These are phyloP conservation scores for Pegoplata infirma DNA, from an alignment of 2,888 invertebrate genomes.

Conservation along the genomic window DNA sequence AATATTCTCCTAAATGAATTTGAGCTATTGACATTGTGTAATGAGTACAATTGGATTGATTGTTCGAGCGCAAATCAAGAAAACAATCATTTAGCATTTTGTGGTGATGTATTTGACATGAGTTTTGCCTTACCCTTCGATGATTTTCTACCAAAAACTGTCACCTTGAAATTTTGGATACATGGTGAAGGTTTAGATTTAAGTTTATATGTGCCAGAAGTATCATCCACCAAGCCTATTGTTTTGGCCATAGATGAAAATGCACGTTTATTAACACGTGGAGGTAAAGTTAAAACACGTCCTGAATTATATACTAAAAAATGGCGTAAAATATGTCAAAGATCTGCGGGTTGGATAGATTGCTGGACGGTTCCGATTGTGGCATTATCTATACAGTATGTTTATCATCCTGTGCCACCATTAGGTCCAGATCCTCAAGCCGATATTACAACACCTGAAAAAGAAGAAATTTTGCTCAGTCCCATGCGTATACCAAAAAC, in stretches of 20 bases:
- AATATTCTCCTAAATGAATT: conserved; percentile 94
- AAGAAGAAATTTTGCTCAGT: conserved; percentile 93
- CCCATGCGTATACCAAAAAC: conserved; percentile 93
- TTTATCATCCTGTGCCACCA: conserved; percentile 95
- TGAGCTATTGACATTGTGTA: conserved; percentile 94
- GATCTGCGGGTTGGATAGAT: conserved; percentile 91
- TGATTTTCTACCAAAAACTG: conserved; percentile 94
- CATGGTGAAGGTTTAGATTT: conserved; percentile 97
- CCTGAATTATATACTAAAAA: conserved; percentile 80
- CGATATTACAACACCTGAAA: conserved; percentile 95
- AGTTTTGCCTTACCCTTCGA: conserved; percentile 96
- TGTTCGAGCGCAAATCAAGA: conserved; percentile 97
- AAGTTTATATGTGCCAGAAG: conserved; percentile 93
- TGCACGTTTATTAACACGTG: conserved; percentile 89
- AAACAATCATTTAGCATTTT: conserved; percentile 95
- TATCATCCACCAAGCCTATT: conserved; percentile 91
- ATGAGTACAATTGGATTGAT: conserved; percentile 99
- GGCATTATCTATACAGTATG: conserved; percentile 92
- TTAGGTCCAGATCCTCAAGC: conserved; percentile 93
- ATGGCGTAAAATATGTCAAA: conserved; percentile 90
- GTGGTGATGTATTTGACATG: conserved; percentile 94
- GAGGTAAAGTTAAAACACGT: conserved; percentile 82
- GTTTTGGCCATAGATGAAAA: conserved; percentile 91
- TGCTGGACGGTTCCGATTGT: conserved; percentile 98
- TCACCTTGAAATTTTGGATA: conserved; percentile 94